phyloP scores from a whole-genome alignment of 2,113 vertebrate species.

The Muntiacus muntjak region DNA sequence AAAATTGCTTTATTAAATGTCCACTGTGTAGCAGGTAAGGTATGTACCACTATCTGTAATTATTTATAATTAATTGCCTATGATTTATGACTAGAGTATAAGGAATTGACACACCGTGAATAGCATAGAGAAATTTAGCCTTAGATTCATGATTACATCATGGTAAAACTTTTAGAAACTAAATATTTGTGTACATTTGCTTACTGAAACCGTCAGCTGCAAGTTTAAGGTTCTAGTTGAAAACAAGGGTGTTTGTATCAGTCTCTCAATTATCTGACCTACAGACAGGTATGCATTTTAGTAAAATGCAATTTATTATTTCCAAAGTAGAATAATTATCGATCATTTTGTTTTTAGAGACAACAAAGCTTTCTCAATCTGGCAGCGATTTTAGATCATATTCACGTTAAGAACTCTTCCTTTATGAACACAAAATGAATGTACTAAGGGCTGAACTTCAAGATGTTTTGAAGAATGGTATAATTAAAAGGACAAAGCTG shows the following conservation, averaged over 20 bases:
- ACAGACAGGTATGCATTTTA: neutral
- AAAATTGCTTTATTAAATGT: neutral
- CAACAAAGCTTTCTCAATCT: neutral
- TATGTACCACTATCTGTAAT: neutral
- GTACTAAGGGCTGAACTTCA: neutral
- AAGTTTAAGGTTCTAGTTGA: constrained; percentile 18
- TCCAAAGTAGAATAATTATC: constrained; percentile 5
- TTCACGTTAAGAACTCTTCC: neutral
- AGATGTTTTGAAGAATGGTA: neutral
- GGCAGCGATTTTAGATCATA: neutral
- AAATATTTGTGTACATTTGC: neutral
- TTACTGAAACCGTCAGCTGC: neutral
- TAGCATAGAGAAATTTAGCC: neutral
- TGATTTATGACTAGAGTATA: neutral
- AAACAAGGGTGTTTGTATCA: neutral
- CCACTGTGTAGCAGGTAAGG: neutral
- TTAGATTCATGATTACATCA: neutral
- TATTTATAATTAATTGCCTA: constrained; percentile 5
- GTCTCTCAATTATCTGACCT: neutral
- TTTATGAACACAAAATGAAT: neutral
- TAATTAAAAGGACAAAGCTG: neutral
- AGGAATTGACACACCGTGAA: neutral
- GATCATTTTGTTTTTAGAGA: neutral
- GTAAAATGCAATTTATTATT: neutral
- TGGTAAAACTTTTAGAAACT: neutral